Conservation (phyloP, 2,113 vertebrate species). For the Ploceus nigricollis region DNA sequence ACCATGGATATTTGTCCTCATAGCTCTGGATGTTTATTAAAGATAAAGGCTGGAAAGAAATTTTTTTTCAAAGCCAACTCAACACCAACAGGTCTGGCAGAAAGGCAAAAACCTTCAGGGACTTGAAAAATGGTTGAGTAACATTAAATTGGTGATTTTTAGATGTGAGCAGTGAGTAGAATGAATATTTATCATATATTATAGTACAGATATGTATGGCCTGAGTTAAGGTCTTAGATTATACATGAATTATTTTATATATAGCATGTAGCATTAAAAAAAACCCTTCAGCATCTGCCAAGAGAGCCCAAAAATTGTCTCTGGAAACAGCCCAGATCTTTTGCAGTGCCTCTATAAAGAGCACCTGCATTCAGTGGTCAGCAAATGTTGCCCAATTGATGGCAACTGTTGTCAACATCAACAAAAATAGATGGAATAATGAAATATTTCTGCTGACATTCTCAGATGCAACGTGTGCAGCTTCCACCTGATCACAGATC, state of each 20-base stretch:
- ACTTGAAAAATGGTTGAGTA: neutral
- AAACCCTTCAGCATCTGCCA: neutral
- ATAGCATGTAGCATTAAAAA: neutral
- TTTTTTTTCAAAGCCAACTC: neutral
- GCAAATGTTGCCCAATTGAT: neutral
- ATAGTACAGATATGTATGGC: neutral
- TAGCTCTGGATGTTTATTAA: neutral
- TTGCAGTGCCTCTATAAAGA: neutral
- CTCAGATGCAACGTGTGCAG: neutral
- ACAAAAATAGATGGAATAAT: constrained; percentile 8
- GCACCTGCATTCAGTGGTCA: neutral
- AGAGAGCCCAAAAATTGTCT: neutral
- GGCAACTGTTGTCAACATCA: neutral
- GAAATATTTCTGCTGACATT: neutral
- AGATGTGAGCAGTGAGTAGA: neutral
- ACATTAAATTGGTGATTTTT: neutral
- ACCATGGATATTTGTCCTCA: neutral
- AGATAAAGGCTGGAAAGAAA: neutral
- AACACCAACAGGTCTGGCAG: neutral
- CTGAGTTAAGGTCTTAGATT: neutral
- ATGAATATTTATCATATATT: neutral
- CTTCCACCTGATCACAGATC: neutral
- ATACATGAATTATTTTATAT: neutral
- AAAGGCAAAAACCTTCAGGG: neutral
- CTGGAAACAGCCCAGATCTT: neutral